phyloP scores from a whole-genome alignment of 2,888 invertebrate species.

The Axea sp. region DNA sequence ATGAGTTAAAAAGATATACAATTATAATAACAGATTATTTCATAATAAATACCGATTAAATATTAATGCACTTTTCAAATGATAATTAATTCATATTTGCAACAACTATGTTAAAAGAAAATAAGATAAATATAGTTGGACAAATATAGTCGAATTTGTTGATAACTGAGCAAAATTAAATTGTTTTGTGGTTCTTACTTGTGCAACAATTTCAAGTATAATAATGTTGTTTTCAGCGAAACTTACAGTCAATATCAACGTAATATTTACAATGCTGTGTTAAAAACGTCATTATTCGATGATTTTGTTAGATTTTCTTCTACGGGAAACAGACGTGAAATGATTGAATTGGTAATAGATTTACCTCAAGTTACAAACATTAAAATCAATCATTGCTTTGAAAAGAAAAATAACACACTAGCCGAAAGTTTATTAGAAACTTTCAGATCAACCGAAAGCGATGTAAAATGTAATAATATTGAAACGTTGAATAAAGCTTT shows the following conservation, averaged over 20 bases:
- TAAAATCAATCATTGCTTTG: conserved; percentile 65
- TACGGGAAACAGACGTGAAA: conserved; percentile 66
- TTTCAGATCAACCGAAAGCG: conserved; percentile 9
- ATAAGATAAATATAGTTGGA: too few species aligned
- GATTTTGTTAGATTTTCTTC: conserved; percentile 63
- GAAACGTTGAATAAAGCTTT: conserved; percentile 68
- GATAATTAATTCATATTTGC: too few species aligned
- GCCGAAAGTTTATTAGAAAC: conserved; percentile 65
- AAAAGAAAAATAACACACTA: conserved; percentile 66
- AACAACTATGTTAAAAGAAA: too few species aligned
- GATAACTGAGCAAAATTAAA: too few species aligned
- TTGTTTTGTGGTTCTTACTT: too few species aligned
- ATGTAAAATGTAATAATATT: conserved; percentile 30
- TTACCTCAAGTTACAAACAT: conserved; percentile 63
- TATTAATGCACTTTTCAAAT: too few species aligned
- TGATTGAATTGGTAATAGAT: conserved; percentile 69
- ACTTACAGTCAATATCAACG: conserved; percentile 37
- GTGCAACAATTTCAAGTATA: too few species aligned
- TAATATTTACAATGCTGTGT: conserved; percentile 60
- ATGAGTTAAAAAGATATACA: too few species aligned
- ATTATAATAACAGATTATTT: too few species aligned
- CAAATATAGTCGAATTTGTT: too few species aligned
- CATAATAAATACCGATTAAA: too few species aligned
- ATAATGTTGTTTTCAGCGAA: conserved; percentile 33
- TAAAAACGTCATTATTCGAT: conserved; percentile 52